A percentile compares a stretch with the other conserved stretches of the same genome.
Evolutionary conservation across 2,888 invertebrate species (phyloP).

Genomic region (Drosophila maculinotata): DNA sequence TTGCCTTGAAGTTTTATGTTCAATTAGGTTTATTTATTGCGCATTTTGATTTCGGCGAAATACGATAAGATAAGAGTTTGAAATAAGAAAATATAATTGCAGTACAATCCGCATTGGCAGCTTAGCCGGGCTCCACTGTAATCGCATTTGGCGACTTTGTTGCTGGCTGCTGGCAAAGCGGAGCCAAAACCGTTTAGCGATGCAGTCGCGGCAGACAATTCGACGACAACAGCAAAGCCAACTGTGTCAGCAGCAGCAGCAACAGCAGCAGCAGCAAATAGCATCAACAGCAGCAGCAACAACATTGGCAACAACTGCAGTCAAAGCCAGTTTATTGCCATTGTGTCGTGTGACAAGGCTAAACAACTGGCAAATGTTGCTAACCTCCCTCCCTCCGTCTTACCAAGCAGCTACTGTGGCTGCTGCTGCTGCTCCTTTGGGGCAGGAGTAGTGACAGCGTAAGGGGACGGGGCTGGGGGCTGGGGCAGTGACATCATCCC

Average conservation of each 20-base stretch:
- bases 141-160: constrained; percentile 17
- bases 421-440: constrained; percentile 21
- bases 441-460: constrained; percentile 4
- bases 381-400: neutral
- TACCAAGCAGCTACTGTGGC: constrained; percentile 8
- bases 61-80: constrained; percentile 13
- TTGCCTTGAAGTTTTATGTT: neutral
- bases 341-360: constrained; percentile 66
- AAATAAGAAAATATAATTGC: neutral
- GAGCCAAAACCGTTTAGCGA: constrained; percentile 36
- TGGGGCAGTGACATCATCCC: constrained; percentile 66
- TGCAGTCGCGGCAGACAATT: constrained; percentile 54
- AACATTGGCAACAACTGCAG: constrained; percentile 35
- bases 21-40: constrained; percentile 17
- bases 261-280: neutral
- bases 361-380: constrained; percentile 49
- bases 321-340: constrained; percentile 63
- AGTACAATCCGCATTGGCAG: neutral
- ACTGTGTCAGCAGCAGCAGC: constrained; percentile 42
- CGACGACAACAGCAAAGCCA: constrained; percentile 54
- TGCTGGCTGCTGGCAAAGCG: constrained; percentile 14
- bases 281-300: constrained; percentile 29
- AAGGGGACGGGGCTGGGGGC: constrained; percentile 7
- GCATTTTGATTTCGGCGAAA: constrained; percentile 5
- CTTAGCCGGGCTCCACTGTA: constrained; percentile 35